phyloP scores from a whole-genome alignment of 2,888 invertebrate species.

The Lepidocyrtinus sp. region DNA sequence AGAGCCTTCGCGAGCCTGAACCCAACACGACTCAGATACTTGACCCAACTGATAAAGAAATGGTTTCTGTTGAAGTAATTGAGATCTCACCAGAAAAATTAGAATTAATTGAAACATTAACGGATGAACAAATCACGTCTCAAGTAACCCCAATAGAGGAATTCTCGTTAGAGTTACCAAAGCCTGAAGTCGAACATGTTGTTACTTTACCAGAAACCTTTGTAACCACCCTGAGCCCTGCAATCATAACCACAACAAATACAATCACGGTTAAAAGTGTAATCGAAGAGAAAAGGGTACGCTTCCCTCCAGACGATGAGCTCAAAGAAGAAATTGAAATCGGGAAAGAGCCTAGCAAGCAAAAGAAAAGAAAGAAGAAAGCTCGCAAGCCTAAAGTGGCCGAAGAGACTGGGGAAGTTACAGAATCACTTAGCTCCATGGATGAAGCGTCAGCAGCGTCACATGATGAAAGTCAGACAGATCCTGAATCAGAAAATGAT shows the following conservation, averaged over 20 bases:
- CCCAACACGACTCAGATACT: too few relatives aligned
- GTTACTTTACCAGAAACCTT: neutral
- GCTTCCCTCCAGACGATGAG: slow-evolving; percentile 44
- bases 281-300: slow-evolving; percentile 52
- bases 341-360: slow-evolving; percentile 5
- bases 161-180: neutral
- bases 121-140: slow-evolving; percentile 14
- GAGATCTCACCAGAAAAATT: too few relatives aligned
- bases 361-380: slow-evolving; percentile 38
- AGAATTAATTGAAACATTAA: too few relatives aligned
- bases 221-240: neutral
- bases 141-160: neutral
- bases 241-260: neutral
- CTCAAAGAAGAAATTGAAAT: slow-evolving; percentile 34
- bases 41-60: too few relatives aligned
- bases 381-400: slow-evolving; percentile 44
- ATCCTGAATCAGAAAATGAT: slow-evolving; percentile 35
- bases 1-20: too few relatives aligned
- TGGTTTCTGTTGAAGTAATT: too few relatives aligned
- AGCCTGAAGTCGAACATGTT: neutral
- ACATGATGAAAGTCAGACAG: slow-evolving; percentile 39
- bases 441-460: slow-evolving; percentile 38
- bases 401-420: slow-evolving; percentile 31
- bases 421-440: slow-evolving; percentile 31
- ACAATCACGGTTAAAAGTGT: neutral